A percentile compares a stretch with the other conserved stretches of the same genome.
Evolutionary conservation across 2,113 vertebrate genomes (phyloP).

Genomic region (Gopherus flavomarginatus): DNA sequence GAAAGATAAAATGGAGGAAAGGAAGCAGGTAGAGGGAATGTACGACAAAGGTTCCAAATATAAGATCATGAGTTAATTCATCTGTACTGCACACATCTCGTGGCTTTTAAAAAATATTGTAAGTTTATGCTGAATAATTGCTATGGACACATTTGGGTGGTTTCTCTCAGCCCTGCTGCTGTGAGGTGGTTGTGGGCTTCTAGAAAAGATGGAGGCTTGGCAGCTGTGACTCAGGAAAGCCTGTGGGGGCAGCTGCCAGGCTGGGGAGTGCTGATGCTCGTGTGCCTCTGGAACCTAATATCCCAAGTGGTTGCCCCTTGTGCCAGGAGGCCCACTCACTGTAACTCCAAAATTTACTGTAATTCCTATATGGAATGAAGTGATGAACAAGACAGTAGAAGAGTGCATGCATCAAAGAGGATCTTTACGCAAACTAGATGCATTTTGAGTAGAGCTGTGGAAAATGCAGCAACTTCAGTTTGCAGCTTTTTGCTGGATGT

Average conservation of each 20-base stretch:
- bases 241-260: not conserved
- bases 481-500: not conserved
- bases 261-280: accelerated
- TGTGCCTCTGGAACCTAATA: not conserved
- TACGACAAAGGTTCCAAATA: not conserved
- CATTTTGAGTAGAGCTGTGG: not conserved
- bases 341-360: not conserved
- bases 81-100: not conserved
- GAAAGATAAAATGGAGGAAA: not conserved
- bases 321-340: not conserved
- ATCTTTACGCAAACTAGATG: not conserved
- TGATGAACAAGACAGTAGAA: not conserved
- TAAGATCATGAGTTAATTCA: not conserved
- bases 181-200: not conserved
- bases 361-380: not conserved
- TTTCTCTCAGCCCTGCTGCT: not conserved
- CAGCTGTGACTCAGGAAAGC: not conserved
- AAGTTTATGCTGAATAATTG: not conserved
- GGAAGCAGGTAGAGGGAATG: not conserved
- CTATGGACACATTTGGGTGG: not conserved
- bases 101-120: not conserved
- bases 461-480: not conserved
- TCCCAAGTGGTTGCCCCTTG: not conserved
- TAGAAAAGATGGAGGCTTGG: not conserved
- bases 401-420: not conserved